phyloP scores from a whole-genome alignment of 2,113 vertebrate genomes.

The Archilochus colubris region DNA sequence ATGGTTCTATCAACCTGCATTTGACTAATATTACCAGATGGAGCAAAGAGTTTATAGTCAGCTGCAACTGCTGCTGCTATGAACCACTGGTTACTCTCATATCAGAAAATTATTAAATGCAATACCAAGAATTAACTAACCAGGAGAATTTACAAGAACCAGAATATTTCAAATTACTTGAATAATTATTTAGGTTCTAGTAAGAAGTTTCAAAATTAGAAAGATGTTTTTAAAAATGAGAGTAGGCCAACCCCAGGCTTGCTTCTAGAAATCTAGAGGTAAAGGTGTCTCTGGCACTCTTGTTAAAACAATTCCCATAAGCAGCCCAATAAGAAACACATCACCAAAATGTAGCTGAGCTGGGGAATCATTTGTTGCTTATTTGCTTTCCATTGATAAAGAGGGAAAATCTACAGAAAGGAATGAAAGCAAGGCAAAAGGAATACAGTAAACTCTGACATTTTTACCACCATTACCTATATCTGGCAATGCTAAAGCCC shows the following conservation, averaged over 20 bases:
- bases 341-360: not conserved
- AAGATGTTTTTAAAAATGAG: not conserved
- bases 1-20: not conserved
- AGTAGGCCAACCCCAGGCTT: not conserved
- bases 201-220: not conserved
- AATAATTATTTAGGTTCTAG: not conserved
- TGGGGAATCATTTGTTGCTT: not conserved
- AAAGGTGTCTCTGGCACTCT: not conserved
- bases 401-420: not conserved
- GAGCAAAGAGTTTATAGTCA: not conserved
- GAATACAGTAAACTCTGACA: not conserved
- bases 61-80: not conserved
- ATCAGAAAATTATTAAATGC: not conserved
- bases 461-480: not conserved
- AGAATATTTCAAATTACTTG: not conserved
- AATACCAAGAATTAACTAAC: not conserved
- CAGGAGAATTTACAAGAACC: not conserved
- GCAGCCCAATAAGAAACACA: not conserved
- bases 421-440: not conserved
- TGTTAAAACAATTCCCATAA: not conserved
- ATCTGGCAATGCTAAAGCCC: not conserved
- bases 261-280: not conserved
- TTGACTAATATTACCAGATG: not conserved
- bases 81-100: not conserved
- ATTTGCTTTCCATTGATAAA: not conserved